Evolutionary conservation across 2,888 invertebrate species (phyloP).

Genomic region (Cerastis leucographa): DNA sequence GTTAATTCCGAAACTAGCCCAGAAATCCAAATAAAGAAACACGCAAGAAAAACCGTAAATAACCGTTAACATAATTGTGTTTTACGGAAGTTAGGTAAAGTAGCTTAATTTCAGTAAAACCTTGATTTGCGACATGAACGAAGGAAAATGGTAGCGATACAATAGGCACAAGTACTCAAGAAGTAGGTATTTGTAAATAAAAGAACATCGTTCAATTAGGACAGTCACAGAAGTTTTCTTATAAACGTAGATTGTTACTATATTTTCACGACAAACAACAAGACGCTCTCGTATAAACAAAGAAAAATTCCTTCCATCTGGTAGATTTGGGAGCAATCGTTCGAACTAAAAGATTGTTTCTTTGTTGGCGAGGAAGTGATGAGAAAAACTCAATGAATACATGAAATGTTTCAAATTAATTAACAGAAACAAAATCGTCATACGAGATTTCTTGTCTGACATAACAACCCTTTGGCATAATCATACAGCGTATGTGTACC

Average conservation of each 20-base stretch:
- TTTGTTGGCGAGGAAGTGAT: constrained; percentile 57
- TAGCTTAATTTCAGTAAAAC: constrained; percentile 15
- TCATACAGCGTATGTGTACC: neutral
- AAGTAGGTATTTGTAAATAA: constrained; percentile 34
- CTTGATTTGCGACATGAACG: constrained; percentile 38
- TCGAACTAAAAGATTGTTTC: constrained; percentile 69
- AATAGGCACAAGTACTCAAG: constrained; percentile 25
- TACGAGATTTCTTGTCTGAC: constrained; percentile 21
- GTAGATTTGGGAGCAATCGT: constrained; percentile 66
- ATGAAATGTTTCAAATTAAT: constrained; percentile 60
- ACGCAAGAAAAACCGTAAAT: constrained; percentile 5
- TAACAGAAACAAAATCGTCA: constrained; percentile 32
- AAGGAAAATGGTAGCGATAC: constrained; percentile 7
- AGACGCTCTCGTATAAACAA: constrained; percentile 60
- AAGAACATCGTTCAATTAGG: constrained; percentile 66
- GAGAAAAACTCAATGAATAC: constrained; percentile 50
- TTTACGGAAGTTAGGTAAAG: constrained; percentile 24
- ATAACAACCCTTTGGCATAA: constrained; percentile 31
- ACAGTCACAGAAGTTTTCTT: constrained; percentile 67
- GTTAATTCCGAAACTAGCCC: constrained; percentile 1
- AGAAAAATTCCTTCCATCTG: constrained; percentile 69
- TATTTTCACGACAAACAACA: constrained; percentile 69
- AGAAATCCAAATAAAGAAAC: neutral
- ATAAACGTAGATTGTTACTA: constrained; percentile 66
- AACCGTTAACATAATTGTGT: neutral